phyloP scores from a whole-genome alignment of 2,888 invertebrate species.

The Drosophila niveifrons region DNA sequence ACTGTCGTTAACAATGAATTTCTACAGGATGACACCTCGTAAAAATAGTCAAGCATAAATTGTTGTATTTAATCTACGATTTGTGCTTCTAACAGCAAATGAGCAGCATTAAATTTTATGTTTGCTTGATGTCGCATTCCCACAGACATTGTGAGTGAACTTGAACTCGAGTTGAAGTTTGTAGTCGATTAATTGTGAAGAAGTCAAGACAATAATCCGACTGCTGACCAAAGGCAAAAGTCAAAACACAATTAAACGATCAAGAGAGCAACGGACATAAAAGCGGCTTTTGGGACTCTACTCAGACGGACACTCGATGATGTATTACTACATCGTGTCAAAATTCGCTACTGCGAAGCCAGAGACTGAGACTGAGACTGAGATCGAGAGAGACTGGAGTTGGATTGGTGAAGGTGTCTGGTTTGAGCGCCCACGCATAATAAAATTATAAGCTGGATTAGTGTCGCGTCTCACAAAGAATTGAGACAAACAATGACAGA shows the following conservation, averaged over 20 bases:
- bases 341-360: conserved; percentile 71
- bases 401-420: neutral
- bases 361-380: neutral
- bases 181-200: conserved; percentile 45
- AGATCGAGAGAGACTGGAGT: neutral
- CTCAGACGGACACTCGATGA: conserved; percentile 52
- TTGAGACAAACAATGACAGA: conserved; percentile 80
- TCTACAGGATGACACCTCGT: too few relatives aligned
- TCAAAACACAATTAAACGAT: conserved; percentile 69
- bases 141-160: neutral
- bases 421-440: conserved; percentile 58
- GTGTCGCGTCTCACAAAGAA: conserved; percentile 70
- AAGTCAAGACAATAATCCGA: conserved; percentile 31
- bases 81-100: neutral
- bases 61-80: too few relatives aligned
- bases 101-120: neutral
- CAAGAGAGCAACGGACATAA: conserved; percentile 38
- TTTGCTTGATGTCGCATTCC: neutral
- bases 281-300: conserved; percentile 46
- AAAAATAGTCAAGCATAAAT: too few relatives aligned
- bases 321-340: conserved; percentile 69
- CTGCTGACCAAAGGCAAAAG: conserved; percentile 9
- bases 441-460: conserved; percentile 82
- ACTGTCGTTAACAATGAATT: too few relatives aligned
- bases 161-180: conserved; percentile 15